These are phyloP conservation scores for Micrasema longulum DNA, from an alignment of 1,140 invertebrate genomes.

Conservation along the genomic window DNA sequence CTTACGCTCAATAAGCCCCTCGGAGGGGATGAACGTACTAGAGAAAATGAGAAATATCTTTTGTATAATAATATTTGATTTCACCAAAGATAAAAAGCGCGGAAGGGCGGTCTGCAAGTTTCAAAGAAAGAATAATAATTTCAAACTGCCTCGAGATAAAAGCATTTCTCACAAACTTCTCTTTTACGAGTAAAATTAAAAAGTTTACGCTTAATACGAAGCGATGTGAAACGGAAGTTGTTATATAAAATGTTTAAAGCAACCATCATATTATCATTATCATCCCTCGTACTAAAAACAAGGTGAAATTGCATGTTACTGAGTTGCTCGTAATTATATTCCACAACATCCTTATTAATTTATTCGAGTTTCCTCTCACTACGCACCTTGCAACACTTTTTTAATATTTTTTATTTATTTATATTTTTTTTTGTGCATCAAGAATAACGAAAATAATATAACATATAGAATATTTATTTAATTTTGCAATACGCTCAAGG, in stretches of 20 bases:
- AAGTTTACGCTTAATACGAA: slow-evolving; percentile 48
- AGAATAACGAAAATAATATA: no score
- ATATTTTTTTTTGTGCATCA: no score
- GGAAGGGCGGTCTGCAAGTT: slow-evolving; percentile 49
- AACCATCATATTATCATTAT: slow-evolving; percentile 35
- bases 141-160: slow-evolving; percentile 54
- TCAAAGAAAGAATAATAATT: slow-evolving; percentile 56
- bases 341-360: no score
- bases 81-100: slow-evolving; percentile 52
- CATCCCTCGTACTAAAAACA: slow-evolving; percentile 34
- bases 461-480: no score
- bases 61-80: slow-evolving; percentile 54
- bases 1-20: slow-evolving; percentile 27
- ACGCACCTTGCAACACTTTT: no score
- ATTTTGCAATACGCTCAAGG: no score
- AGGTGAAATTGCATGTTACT: no score
- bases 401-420: no score
- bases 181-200: slow-evolving; percentile 54
- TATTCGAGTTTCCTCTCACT: no score
- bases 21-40: slow-evolving; percentile 12
- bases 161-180: slow-evolving; percentile 50
- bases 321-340: no score
- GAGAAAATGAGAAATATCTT: slow-evolving; percentile 33
- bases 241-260: slow-evolving; percentile 48
- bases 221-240: slow-evolving; percentile 53